Conservation (phyloP, 2,113 vertebrate species). For the Callospermophilus lateralis region DNA sequence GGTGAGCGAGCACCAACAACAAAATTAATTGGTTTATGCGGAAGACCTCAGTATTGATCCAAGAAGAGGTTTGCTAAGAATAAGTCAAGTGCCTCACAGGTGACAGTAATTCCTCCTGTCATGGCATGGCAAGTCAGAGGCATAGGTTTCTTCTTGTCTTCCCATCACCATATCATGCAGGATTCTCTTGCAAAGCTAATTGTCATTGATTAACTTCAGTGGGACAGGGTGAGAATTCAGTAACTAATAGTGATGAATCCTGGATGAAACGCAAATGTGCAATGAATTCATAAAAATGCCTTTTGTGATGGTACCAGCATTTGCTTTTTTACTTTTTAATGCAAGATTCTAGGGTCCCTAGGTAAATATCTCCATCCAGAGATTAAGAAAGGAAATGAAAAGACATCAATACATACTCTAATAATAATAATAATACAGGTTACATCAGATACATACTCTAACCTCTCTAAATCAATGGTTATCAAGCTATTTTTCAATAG, state of each 20-base stretch:
- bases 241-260: background rate
- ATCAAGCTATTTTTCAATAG: background rate
- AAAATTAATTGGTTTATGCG: background rate
- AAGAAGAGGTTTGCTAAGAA: background rate
- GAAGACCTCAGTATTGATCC: background rate
- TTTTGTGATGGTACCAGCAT: background rate
- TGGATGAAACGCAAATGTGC: background rate
- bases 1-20: background rate
- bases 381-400: background rate
- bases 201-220: background rate
- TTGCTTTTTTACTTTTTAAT: background rate
- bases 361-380: background rate
- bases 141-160: background rate
- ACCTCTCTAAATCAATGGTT: background rate
- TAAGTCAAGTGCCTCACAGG: background rate
- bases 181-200: background rate
- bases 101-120: background rate
- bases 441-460: background rate
- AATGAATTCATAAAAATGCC: background rate
- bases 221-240: background rate
- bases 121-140: background rate
- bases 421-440: background rate
- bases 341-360: background rate
- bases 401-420: background rate
- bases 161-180: background rate